A percentile compares a stretch with the other conserved stretches of the same genome.
These are phyloP conservation scores for Halyomorpha halys DNA, from an alignment of 1,140 invertebrate genomes.

Conservation along the genomic window DNA sequence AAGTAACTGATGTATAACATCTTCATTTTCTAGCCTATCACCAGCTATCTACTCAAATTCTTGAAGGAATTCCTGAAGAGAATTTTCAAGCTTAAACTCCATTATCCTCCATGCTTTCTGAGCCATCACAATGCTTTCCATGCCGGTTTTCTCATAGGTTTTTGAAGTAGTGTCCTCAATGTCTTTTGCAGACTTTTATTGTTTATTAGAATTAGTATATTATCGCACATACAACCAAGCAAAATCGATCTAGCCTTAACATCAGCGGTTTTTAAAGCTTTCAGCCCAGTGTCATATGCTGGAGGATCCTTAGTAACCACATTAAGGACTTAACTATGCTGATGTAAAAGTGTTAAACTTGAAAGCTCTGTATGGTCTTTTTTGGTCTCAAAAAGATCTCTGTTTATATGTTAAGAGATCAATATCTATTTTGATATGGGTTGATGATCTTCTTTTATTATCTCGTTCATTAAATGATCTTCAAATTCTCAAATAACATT, in stretches of 20 bases:
- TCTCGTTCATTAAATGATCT: constrained; percentile 5
- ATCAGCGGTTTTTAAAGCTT: constrained; percentile 12
- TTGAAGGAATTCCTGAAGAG: constrained; percentile 8
- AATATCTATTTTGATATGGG: constrained; percentile 7
- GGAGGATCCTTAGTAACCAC: neutral
- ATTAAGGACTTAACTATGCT: neutral
- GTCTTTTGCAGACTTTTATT: neutral
- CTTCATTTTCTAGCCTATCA: no score
- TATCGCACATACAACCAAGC: no score
- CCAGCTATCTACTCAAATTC: neutral
- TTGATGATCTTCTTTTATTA: constrained; percentile 10
- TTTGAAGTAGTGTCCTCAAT: constrained; percentile 7
- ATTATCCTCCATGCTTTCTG: no score
- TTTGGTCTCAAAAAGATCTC: neutral
- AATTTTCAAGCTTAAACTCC: constrained; percentile 4
- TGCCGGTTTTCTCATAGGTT: constrained; percentile 7
- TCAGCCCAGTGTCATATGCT: neutral
- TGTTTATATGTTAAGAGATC: no score
- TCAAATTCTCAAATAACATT: neutral
- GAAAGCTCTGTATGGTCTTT: neutral
- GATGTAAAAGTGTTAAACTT: neutral
- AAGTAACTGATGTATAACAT: no score
- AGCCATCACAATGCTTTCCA: no score
- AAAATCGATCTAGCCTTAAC: constrained; percentile 11
- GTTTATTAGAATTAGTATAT: neutral